Evolutionary conservation across 2,797 vertebrate species (phyloP).

Genomic region (Molothrus ater): DNA sequence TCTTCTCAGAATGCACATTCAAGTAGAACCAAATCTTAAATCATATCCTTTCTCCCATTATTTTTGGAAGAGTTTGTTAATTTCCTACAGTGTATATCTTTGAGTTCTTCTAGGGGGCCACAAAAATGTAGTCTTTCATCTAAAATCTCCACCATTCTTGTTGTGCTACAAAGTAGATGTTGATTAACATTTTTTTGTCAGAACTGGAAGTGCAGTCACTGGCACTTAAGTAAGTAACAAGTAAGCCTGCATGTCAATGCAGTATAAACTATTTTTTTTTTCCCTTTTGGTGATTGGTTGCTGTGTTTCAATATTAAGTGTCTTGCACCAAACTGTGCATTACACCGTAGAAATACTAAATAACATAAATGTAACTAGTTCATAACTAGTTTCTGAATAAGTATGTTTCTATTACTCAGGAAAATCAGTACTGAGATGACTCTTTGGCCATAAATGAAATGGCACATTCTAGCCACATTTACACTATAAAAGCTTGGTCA

Average conservation of each 20-base stretch:
- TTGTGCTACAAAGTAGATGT: background rate
- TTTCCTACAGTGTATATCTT: background rate
- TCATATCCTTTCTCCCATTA: background rate
- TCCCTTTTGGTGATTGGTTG: background rate
- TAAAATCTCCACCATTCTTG: background rate
- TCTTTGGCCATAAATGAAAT: background rate
- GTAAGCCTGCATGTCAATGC: background rate
- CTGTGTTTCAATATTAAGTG: background rate
- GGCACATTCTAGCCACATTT: background rate
- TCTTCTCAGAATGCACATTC: background rate
- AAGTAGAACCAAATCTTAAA: background rate
- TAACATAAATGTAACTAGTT: background rate
- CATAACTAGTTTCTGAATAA: background rate
- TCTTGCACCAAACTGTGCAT: background rate
- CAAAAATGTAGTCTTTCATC: background rate
- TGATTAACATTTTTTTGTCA: background rate
- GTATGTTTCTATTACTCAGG: background rate
- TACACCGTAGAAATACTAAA: background rate
- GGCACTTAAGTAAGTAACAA: background rate
- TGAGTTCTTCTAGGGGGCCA: background rate
- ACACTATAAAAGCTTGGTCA: background rate
- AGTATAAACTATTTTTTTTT: accelerated
- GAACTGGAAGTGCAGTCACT: background rate
- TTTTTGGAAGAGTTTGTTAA: background rate
- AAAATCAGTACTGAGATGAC: background rate